phyloP scores from a whole-genome alignment of 2,888 invertebrate species.

The Machimus atricapillus region DNA sequence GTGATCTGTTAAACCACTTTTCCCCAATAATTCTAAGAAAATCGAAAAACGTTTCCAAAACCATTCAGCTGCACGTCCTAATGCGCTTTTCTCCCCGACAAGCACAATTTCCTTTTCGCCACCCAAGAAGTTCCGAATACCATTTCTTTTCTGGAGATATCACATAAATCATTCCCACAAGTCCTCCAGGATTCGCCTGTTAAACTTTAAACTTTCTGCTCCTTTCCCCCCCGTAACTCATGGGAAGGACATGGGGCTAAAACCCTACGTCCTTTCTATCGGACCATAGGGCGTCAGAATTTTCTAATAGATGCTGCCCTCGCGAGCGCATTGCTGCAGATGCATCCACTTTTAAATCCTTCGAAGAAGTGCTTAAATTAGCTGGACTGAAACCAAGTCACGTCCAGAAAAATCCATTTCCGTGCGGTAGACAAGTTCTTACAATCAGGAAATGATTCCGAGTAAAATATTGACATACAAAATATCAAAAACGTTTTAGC shows the following conservation, averaged over 20 bases:
- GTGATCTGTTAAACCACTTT: background rate
- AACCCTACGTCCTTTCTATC: background rate
- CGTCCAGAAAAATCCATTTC: background rate
- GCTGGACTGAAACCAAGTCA: background rate
- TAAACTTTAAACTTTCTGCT: background rate
- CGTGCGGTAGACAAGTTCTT: background rate
- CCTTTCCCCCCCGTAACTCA: background rate
- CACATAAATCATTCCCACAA: background rate
- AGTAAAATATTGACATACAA: background rate
- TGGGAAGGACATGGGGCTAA: background rate
- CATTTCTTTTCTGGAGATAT: background rate
- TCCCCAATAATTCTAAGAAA: background rate
- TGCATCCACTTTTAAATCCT: background rate
- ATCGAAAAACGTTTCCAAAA: background rate
- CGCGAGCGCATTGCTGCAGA: background rate
- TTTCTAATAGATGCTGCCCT: background rate
- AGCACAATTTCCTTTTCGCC: background rate
- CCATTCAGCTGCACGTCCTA: background rate
- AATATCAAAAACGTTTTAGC: background rate
- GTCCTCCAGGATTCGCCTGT: background rate
- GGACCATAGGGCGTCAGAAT: background rate
- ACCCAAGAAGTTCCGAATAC: background rate
- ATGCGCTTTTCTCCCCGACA: background rate
- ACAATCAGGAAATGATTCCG: background rate
- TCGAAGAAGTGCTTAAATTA: background rate